Evolutionary conservation across 2,888 invertebrate species (phyloP).

Genomic region (Orthosia cruda): DNA sequence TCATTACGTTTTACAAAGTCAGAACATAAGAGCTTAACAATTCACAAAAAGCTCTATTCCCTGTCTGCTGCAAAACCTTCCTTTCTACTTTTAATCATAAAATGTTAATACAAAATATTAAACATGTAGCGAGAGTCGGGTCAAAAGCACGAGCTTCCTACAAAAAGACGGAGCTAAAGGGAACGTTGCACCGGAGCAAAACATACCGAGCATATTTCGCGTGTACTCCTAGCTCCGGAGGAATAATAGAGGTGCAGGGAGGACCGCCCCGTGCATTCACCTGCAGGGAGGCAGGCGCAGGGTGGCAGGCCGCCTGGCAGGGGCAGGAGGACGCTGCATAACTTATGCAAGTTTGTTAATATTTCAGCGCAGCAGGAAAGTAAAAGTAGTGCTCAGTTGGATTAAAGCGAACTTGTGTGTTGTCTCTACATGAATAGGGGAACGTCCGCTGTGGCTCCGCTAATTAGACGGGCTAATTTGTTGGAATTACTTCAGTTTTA

Average conservation of each 20-base stretch:
- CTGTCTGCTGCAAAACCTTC: conserved; percentile 59
- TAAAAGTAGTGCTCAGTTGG: conserved; percentile 81
- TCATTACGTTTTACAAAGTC: conserved; percentile 16
- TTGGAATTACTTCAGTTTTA: conserved; percentile 62
- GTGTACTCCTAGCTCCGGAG: conserved; percentile 63
- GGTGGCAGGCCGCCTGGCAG: conserved; percentile 15
- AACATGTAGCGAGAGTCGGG: conserved; percentile 60
- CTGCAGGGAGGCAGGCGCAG: conserved; percentile 67
- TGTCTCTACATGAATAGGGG: conserved; percentile 64
- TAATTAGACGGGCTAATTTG: conserved; percentile 64
- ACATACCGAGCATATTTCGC: conserved; percentile 72
- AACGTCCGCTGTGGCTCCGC: conserved; percentile 59
- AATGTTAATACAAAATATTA: conserved; percentile 64
- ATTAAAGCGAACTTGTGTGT: conserved; percentile 65
- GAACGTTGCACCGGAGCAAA: conserved; percentile 74
- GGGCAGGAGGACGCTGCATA: conserved; percentile 73
- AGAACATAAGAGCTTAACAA: conserved; percentile 34
- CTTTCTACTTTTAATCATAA: conserved; percentile 67
- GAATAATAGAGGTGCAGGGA: conserved; percentile 72
- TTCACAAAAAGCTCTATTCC: conserved; percentile 34
- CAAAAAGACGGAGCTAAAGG: conserved; percentile 73
- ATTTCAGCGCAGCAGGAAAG: conserved; percentile 87
- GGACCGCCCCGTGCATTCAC: conserved; percentile 82
- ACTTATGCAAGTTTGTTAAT: conserved; percentile 90
- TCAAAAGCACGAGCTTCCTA: conserved; percentile 72